These are phyloP conservation scores for Pterobdella sp. DNA, from an alignment of 2,888 invertebrate genomes.

Conservation along the genomic window DNA sequence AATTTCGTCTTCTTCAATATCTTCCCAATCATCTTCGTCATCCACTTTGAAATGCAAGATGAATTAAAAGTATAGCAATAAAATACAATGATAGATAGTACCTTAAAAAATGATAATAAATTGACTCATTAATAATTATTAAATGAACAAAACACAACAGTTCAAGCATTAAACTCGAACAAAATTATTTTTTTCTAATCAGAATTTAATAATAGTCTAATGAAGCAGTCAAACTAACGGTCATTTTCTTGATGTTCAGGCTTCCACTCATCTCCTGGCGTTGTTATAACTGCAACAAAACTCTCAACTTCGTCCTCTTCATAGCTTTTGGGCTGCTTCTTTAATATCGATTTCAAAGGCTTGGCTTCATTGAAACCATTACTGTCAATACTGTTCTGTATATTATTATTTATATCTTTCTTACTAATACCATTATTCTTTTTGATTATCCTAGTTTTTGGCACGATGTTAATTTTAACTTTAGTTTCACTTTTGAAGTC, in stretches of 20 bases:
- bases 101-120: background rate
- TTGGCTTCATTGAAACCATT: background rate
- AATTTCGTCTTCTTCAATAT: constrained; percentile 18
- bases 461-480: too few species aligned
- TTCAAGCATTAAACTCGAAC: too few species aligned
- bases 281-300: constrained; percentile 28
- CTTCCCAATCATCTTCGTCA: constrained; percentile 26
- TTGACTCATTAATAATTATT: too few species aligned
- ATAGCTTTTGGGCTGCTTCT: background rate
- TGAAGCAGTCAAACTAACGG: background rate
- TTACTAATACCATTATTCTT: background rate
- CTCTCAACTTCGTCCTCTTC: background rate
- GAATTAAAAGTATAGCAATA: background rate
- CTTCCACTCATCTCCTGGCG: constrained; percentile 18
- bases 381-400: background rate
- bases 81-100: background rate
- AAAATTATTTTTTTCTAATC: too few species aligned
- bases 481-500: too few species aligned
- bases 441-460: background rate
- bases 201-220: too few species aligned
- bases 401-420: too few species aligned
- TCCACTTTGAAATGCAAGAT: background rate
- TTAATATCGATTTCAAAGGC: constrained; percentile 22
- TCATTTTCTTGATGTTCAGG: constrained; percentile 12
- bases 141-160: too few species aligned